A percentile compares a stretch with the other conserved stretches of the same genome.
Evolutionary conservation across 2,888 invertebrate species (phyloP).

Genomic region (Griposia aprilina): DNA sequence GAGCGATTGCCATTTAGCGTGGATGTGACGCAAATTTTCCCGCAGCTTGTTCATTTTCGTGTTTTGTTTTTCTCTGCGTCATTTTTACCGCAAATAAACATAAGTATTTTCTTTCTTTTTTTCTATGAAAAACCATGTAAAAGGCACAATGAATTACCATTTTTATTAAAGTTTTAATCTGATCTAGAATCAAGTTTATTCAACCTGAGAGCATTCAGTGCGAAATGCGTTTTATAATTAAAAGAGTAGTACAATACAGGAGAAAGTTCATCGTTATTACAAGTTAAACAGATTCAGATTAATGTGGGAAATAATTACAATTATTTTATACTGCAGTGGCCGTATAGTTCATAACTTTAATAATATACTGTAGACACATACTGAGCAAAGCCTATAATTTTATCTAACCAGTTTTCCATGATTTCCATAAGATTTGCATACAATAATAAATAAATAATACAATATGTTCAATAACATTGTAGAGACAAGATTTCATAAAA

Average conservation of each 20-base stretch:
- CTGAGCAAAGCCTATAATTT: background rate
- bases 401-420: slow-evolving; percentile 19
- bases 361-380: slow-evolving; percentile 8
- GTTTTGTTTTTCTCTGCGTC: too few relatives aligned
- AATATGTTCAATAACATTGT: background rate
- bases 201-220: slow-evolving; percentile 28
- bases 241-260: slow-evolving; percentile 23
- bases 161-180: slow-evolving; percentile 27
- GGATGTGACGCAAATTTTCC: too few relatives aligned
- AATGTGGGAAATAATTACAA: slow-evolving; percentile 51
- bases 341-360: slow-evolving; percentile 2
- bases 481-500: background rate
- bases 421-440: slow-evolving; percentile 1
- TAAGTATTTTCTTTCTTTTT: too few relatives aligned
- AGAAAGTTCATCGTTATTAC: slow-evolving; percentile 39
- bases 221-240: slow-evolving; percentile 40
- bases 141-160: slow-evolving; percentile 9
- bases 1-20: too few relatives aligned
- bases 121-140: slow-evolving; percentile 30
- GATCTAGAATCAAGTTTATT: slow-evolving; percentile 33
- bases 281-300: slow-evolving; percentile 10
- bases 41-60: too few relatives aligned
- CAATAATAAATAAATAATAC: background rate
- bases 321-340: slow-evolving; percentile 24
- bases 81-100: too few relatives aligned